Evolutionary conservation across 2,888 invertebrate genomes (phyloP).

Genomic region (Mythimna lalbum): DNA sequence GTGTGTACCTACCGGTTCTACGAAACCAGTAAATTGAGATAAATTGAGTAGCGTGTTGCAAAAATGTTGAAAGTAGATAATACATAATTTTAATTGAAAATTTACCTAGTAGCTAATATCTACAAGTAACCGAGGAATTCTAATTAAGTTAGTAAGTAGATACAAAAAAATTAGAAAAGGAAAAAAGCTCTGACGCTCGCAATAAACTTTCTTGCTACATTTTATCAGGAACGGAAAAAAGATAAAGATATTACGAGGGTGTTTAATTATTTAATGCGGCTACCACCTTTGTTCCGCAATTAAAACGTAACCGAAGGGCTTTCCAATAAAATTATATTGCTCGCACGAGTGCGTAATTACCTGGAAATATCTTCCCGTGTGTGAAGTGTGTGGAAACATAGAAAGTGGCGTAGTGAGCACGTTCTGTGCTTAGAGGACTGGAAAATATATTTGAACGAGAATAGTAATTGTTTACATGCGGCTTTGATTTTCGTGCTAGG

Average conservation of each 20-base stretch:
- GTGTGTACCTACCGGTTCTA: background rate
- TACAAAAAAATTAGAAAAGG: background rate
- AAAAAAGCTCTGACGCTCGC: background rate
- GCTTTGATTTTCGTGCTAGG: background rate
- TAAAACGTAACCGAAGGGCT: slow-evolving; percentile 59
- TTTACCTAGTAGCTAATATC: background rate
- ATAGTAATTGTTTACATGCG: background rate
- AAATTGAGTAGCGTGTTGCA: background rate
- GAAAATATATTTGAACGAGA: background rate
- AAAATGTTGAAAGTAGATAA: background rate
- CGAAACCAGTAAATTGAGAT: background rate
- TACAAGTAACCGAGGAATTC: background rate
- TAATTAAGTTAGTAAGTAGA: background rate
- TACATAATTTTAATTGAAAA: background rate
- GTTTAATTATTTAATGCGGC: slow-evolving; percentile 48
- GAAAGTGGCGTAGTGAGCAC: slow-evolving; percentile 7
- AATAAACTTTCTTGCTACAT: slow-evolving; percentile 3
- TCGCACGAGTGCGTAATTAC: slow-evolving; percentile 52
- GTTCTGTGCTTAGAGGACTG: too few relatives aligned
- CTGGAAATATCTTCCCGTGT: slow-evolving; percentile 43
- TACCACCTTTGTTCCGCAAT: slow-evolving; percentile 50
- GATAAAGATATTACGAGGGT: slow-evolving; percentile 19
- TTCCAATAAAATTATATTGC: slow-evolving; percentile 62
- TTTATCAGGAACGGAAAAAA: slow-evolving; percentile 19
- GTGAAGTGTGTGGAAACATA: slow-evolving; percentile 47